Conservation (phyloP, 1,140 invertebrate genomes). For the Galendromus occidentalis region DNA sequence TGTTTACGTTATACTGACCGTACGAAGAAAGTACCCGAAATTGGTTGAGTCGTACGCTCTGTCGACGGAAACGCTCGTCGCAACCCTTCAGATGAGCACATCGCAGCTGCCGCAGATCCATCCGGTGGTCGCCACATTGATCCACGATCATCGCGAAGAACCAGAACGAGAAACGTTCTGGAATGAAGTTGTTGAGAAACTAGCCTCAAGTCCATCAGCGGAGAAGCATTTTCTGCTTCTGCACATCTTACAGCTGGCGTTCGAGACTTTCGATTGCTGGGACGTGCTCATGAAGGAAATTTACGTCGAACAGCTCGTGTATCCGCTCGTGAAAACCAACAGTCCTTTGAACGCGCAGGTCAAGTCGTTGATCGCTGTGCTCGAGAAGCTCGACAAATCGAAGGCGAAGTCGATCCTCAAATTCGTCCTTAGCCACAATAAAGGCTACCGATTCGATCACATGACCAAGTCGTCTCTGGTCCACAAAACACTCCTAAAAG, state of each 20-base stretch:
- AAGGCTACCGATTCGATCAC: slow-evolving; percentile 8
- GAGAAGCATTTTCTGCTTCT: not conserved
- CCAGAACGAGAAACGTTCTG: not conserved
- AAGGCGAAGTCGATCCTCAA: not conserved
- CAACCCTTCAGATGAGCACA: not conserved
- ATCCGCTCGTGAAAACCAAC: not conserved
- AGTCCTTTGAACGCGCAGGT: not conserved
- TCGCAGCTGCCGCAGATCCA: not conserved
- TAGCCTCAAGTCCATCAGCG: not conserved
- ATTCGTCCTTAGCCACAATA: not conserved
- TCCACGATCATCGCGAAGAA: not conserved
- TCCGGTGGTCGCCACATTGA: not conserved
- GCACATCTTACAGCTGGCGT: not conserved
- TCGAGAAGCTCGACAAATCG: not conserved
- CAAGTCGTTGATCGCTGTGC: not conserved
- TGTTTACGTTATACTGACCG: not conserved
- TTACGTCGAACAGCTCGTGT: not conserved
- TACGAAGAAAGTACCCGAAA: not conserved
- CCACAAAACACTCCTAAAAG: not conserved
- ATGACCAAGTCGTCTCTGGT: slow-evolving; percentile 10
- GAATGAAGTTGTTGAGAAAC: not conserved
- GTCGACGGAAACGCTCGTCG: not conserved
- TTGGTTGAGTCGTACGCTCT: not conserved
- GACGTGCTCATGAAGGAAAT: slow-evolving; percentile 1
- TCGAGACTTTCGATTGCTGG: not conserved